Percentiles rank a stretch among this genome's conserved stretches.
phyloP scores from a whole-genome alignment of 2,888 invertebrate genomes.

The Drosophila affinis region DNA sequence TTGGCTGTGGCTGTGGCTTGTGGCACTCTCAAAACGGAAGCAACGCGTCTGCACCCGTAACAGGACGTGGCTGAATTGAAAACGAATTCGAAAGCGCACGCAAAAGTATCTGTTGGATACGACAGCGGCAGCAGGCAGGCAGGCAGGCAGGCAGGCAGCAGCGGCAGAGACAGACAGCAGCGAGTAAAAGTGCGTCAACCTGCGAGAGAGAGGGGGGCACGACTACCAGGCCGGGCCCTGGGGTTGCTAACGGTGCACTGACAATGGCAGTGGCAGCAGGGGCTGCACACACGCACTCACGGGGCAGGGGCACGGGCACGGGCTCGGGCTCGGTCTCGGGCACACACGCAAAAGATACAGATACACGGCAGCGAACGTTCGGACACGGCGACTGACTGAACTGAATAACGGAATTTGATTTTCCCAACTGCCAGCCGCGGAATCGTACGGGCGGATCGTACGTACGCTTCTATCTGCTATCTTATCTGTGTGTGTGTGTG shows the following conservation, averaged over 20 bases:
- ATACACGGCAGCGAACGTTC: constrained; percentile 34
- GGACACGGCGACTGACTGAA: constrained; percentile 43
- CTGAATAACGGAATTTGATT: constrained; percentile 73
- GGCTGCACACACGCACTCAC: constrained; percentile 42
- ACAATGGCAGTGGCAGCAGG: constrained; percentile 19
- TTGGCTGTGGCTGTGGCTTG: not conserved
- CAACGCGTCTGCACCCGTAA: constrained; percentile 81
- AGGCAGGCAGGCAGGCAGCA: too few species aligned
- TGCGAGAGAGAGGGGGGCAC: constrained; percentile 18
- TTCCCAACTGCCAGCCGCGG: constrained; percentile 59
- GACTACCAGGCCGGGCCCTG: too few species aligned
- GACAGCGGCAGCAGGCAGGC: constrained; percentile 32
- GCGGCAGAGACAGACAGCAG: constrained; percentile 23
- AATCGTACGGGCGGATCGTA: constrained; percentile 31
- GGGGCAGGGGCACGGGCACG: constrained; percentile 3
- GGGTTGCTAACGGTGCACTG: constrained; percentile 10
- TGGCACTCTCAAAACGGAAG: constrained; percentile 75
- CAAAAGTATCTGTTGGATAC: constrained; percentile 76
- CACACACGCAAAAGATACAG: constrained; percentile 12
- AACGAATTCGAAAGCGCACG: constrained; percentile 75
- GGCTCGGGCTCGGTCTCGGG: not conserved
- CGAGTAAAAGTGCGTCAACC: constrained; percentile 43
- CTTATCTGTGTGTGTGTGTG: constrained; percentile 42
- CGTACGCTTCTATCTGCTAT: constrained; percentile 52
- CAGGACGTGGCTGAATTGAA: constrained; percentile 81